phyloP scores from a whole-genome alignment of 2,113 vertebrate genomes.

The Tringa solitaria region DNA sequence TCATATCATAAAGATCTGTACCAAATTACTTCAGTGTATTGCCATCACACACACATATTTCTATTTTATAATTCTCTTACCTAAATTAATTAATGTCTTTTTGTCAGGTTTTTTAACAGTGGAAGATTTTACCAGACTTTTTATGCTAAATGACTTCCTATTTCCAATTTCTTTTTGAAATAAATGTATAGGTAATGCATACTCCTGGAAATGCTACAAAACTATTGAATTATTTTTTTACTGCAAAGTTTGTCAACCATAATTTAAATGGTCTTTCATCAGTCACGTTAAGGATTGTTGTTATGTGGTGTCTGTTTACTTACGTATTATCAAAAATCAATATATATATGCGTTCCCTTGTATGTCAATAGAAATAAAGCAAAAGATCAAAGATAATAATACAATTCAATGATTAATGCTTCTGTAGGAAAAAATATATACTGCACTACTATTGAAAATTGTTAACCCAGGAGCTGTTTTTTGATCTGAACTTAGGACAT shows the following conservation, averaged over 20 bases:
- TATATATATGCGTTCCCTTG: not conserved
- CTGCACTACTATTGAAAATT: not conserved
- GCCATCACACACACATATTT: not conserved
- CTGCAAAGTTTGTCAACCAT: not conserved
- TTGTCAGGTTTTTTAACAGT: not conserved
- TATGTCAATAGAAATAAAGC: not conserved
- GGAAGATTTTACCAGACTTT: not conserved
- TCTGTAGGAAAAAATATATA: not conserved
- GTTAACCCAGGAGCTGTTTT: fast-evolving
- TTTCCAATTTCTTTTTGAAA: not conserved
- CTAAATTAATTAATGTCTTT: not conserved
- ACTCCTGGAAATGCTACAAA: not conserved
- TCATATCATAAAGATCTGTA: not conserved
- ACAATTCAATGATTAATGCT: not conserved
- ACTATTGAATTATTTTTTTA: not conserved
- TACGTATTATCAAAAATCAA: not conserved
- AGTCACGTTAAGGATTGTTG: not conserved
- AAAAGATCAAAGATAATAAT: not conserved
- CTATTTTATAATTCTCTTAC: not conserved
- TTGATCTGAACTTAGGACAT: not conserved
- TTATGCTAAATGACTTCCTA: not conserved
- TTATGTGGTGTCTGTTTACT: not conserved
- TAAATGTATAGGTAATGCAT: not conserved
- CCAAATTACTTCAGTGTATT: not conserved
- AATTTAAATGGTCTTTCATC: not conserved